Conservation (phyloP, 2,113 vertebrate genomes). For the Forbesichthys agassizii region DNA sequence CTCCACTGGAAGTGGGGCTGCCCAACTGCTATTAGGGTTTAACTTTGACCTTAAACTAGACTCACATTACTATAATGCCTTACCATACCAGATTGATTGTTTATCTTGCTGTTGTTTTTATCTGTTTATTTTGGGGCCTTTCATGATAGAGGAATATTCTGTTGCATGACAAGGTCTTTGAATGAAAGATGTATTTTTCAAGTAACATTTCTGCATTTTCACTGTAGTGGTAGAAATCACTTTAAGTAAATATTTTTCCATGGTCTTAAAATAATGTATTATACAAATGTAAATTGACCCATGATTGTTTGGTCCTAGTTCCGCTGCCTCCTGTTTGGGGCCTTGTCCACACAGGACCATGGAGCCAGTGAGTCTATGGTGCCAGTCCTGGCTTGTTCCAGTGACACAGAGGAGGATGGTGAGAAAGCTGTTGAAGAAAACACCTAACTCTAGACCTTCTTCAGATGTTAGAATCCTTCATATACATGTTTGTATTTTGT, state of each 20-base stretch:
- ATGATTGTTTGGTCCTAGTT: constrained; percentile 68
- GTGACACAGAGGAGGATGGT: constrained; percentile 80
- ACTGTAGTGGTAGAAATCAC: too few relatives aligned
- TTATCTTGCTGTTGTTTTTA: neutral
- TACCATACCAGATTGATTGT: constrained; percentile 1
- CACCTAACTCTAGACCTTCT: neutral
- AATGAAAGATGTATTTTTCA: neutral
- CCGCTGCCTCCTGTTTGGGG: constrained; percentile 85
- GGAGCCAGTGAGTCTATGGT: constrained; percentile 18
- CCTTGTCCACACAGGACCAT: constrained; percentile 66
- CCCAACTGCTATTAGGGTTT: neutral
- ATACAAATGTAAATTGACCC: too few relatives aligned
- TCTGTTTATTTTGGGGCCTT: neutral
- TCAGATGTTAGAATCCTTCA: neutral
- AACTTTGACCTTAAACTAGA: constrained; percentile 20
- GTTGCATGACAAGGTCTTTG: neutral
- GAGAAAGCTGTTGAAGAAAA: constrained; percentile 19
- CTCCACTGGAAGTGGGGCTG: neutral
- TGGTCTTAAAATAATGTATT: too few relatives aligned
- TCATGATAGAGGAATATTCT: neutral
- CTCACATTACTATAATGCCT: constrained; percentile 7
- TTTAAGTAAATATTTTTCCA: too few relatives aligned
- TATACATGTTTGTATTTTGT: neutral
- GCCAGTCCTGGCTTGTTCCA: constrained; percentile 77
- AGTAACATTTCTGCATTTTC: neutral